Evolutionary conservation across 2,113 vertebrate species (phyloP).

Genomic region (Romanogobio albipinnatus): DNA sequence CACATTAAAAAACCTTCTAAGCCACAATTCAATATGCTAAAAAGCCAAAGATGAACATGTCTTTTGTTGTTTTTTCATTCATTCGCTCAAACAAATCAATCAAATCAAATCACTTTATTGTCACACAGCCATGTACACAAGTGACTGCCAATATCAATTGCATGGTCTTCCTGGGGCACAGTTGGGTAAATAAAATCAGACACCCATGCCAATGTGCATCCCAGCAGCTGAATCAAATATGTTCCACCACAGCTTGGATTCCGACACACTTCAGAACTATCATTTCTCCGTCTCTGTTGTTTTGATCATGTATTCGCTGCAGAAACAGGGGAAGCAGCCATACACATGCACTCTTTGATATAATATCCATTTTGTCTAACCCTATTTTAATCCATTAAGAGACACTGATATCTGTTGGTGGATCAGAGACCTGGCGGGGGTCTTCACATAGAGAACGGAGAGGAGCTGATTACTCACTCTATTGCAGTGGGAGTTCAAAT

Average conservation of each 20-base stretch:
- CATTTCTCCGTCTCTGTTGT: neutral
- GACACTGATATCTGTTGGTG: constrained; percentile 51
- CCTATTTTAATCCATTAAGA: constrained; percentile 51
- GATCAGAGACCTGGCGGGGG: constrained; percentile 34
- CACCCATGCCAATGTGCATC: constrained; percentile 15
- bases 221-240: neutral
- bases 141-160: constrained; percentile 21
- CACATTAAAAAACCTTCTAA: constrained; percentile 3
- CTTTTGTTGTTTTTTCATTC: neutral
- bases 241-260: constrained; percentile 11
- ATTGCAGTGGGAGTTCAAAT: constrained; percentile 35
- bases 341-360: constrained; percentile 35
- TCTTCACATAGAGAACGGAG: constrained; percentile 39
- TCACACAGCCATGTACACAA: no score
- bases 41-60: neutral
- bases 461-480: constrained; percentile 41
- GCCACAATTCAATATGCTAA: neutral
- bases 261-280: constrained; percentile 12
- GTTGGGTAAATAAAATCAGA: constrained; percentile 33
- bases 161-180: constrained; percentile 6
- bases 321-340: constrained; percentile 11
- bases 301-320: constrained; percentile 1
- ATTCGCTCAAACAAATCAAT: constrained; percentile 23
- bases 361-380: constrained; percentile 42
- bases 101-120: no score